Evolutionary conservation across 2,888 invertebrate species (phyloP).

Genomic region (Dexiosoma caninum): DNA sequence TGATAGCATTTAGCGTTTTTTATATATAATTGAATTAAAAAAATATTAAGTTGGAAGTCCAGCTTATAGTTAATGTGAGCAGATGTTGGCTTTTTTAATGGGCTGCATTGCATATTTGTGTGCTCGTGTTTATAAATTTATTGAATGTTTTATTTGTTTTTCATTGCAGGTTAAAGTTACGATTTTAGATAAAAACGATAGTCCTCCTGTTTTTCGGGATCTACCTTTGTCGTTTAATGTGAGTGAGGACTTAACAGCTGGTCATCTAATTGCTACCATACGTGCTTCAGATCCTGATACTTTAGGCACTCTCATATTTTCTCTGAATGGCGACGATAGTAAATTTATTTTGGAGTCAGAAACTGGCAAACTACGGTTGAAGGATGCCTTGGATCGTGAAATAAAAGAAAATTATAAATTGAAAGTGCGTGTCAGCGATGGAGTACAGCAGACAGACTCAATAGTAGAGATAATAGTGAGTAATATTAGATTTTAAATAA

Average conservation of each 20-base stretch:
- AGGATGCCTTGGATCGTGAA: constrained; percentile 91
- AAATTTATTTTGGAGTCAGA: constrained; percentile 86
- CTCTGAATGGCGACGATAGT: constrained; percentile 81
- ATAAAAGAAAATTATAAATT: constrained; percentile 87
- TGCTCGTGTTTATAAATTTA: constrained; percentile 57
- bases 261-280: constrained; percentile 87
- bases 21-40: constrained; percentile 67
- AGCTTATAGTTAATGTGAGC: constrained; percentile 50
- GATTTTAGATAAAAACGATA: constrained; percentile 95
- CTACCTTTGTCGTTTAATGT: constrained; percentile 86
- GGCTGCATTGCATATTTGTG: background rate
- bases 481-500: constrained; percentile 22
- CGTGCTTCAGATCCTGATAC: constrained; percentile 91
- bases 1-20: constrained; percentile 63
- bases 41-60: constrained; percentile 48
- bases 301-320: constrained; percentile 86
- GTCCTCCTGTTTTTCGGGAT: constrained; percentile 91
- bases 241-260: constrained; percentile 91
- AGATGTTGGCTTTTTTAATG: constrained; percentile 42
- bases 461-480: constrained; percentile 88
- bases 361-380: constrained; percentile 85
- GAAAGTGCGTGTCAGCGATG: constrained; percentile 91
- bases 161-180: constrained; percentile 88
- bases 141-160: constrained; percentile 56
- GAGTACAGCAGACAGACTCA: constrained; percentile 90